A percentile compares a stretch with the other conserved stretches of the same genome.
These are phyloP conservation scores for Drosophila parthenogenetica DNA, from an alignment of 2,888 invertebrate species.

Conservation along the genomic window DNA sequence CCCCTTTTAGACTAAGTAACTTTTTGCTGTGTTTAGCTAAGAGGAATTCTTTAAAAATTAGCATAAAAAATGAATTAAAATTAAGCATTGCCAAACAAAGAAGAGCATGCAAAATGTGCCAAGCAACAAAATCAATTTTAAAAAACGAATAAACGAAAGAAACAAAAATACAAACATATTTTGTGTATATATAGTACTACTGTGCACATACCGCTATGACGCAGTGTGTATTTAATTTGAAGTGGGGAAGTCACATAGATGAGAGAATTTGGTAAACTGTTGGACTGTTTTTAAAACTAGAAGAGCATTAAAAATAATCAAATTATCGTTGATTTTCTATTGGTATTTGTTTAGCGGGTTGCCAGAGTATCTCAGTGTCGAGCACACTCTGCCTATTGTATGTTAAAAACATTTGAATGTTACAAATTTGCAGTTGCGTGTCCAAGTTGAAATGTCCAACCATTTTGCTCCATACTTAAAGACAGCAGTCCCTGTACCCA, in stretches of 20 bases:
- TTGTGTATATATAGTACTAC: conserved; percentile 4
- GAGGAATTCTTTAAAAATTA: conserved; percentile 9
- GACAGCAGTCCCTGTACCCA: conserved; percentile 11
- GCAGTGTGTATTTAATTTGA: conserved; percentile 14
- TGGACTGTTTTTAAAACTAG: not conserved
- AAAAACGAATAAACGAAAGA: not conserved
- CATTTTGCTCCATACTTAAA: conserved; percentile 4
- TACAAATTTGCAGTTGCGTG: conserved; percentile 28
- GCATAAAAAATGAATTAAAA: not conserved
- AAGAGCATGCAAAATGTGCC: conserved; percentile 52
- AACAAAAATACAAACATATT: conserved; percentile 9
- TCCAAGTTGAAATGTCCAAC: conserved; percentile 1
- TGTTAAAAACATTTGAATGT: conserved; percentile 39
- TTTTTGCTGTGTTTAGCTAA: conserved; percentile 30
- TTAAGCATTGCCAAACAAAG: conserved; percentile 31
- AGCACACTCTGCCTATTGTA: conserved; percentile 13
- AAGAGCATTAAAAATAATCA: conserved; percentile 1
- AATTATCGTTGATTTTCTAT: not conserved
- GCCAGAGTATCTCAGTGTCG: conserved; percentile 8
- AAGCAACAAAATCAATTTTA: conserved; percentile 42
- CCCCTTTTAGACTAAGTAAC: conserved; percentile 6
- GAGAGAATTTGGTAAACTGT: conserved; percentile 4
- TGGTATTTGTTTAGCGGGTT: not conserved
- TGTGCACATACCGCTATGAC: conserved; percentile 16
- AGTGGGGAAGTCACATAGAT: not conserved